Evolutionary conservation across 2,888 invertebrate species (phyloP).

Genomic region (Drosophila leonis): DNA sequence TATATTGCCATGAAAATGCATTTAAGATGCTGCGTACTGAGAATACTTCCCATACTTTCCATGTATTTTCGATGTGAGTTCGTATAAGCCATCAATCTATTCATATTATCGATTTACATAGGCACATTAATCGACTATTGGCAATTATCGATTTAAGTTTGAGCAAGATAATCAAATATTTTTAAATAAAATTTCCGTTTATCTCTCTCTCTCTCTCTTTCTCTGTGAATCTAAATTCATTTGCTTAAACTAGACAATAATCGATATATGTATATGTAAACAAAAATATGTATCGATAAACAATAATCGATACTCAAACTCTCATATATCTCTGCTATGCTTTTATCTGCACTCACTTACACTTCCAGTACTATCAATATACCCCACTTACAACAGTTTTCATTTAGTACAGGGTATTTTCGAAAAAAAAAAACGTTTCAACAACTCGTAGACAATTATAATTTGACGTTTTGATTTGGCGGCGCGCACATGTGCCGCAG

Average conservation of each 20-base stretch:
- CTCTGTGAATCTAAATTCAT: too few relatives aligned
- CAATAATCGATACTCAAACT: too few relatives aligned
- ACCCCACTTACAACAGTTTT: not conserved
- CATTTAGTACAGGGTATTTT: constrained; percentile 2
- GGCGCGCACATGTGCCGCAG: constrained; percentile 64
- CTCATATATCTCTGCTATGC: too few relatives aligned
- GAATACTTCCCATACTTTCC: not conserved
- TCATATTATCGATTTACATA: not conserved
- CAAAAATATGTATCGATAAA: not conserved
- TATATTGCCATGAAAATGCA: not conserved
- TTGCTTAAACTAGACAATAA: too few relatives aligned
- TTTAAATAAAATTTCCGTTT: too few relatives aligned
- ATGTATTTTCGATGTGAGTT: not conserved
- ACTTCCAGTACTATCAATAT: not conserved
- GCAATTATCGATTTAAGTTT: too few relatives aligned
- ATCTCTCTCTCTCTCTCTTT: too few relatives aligned
- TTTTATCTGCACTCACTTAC: not conserved
- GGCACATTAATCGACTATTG: too few relatives aligned
- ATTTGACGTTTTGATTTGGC: constrained; percentile 82
- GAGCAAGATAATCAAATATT: too few relatives aligned
- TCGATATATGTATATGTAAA: not conserved
- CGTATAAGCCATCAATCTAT: too few relatives aligned
- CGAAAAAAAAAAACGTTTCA: constrained; percentile 23
- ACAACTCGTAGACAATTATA: constrained; percentile 76
- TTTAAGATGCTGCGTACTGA: too few relatives aligned